A percentile compares a stretch with the other conserved stretches of the same genome.
These are phyloP conservation scores for Volucella bombylans DNA, from an alignment of 2,888 invertebrate genomes.

Conservation along the genomic window DNA sequence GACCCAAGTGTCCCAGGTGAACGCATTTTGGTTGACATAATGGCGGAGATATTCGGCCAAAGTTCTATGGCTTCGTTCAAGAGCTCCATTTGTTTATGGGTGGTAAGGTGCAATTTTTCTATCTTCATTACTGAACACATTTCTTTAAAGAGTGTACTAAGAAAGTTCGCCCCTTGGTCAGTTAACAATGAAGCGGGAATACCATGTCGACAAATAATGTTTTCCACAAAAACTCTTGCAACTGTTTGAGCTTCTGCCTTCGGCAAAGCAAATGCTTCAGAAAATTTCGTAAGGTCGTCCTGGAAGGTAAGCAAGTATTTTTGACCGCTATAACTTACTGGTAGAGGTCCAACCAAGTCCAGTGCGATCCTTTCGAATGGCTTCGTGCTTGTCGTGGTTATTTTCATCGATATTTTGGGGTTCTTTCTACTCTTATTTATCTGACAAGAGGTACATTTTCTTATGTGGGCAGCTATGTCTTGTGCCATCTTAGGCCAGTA, in stretches of 20 bases:
- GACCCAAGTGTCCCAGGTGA: too few relatives aligned
- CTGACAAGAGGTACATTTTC: slow-evolving; percentile 9
- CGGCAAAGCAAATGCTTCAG: slow-evolving; percentile 22
- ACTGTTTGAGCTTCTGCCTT: slow-evolving; percentile 41
- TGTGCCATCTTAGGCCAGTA: neutral
- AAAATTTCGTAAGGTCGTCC: slow-evolving; percentile 43
- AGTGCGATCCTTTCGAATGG: neutral
- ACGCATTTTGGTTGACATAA: slow-evolving; percentile 73
- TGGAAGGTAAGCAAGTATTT: slow-evolving; percentile 46
- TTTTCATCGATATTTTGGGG: slow-evolving; percentile 25
- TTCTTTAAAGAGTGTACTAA: slow-evolving; percentile 68
- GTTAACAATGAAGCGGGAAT: slow-evolving; percentile 35
- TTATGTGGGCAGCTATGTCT: neutral
- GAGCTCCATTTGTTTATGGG: slow-evolving; percentile 74
- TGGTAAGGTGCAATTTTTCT: slow-evolving; percentile 14
- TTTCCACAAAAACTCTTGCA: slow-evolving; percentile 27
- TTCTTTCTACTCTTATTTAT: slow-evolving; percentile 2
- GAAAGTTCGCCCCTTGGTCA: slow-evolving; percentile 28
- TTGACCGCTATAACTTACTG: slow-evolving; percentile 6
- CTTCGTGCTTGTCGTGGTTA: neutral
- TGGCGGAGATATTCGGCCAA: slow-evolving; percentile 77
- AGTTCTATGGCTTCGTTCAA: slow-evolving; percentile 75
- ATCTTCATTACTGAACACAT: slow-evolving; percentile 11
- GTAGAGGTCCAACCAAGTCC: neutral
- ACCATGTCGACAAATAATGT: slow-evolving; percentile 18